phyloP scores from a whole-genome alignment of 2,797 vertebrate species.

The Crax fasciolata region DNA sequence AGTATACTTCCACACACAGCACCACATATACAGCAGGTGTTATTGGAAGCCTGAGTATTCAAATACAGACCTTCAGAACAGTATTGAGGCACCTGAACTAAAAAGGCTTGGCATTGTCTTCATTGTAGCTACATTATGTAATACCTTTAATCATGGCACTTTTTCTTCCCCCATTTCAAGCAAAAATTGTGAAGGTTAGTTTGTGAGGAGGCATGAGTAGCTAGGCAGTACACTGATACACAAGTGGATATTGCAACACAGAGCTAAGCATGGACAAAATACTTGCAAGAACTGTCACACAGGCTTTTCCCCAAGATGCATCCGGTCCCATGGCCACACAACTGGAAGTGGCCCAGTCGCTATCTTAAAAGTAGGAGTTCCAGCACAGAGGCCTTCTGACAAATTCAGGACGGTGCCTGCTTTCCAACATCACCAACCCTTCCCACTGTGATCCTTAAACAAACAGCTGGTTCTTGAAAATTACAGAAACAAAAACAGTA shows the following conservation, averaged over 20 bases:
- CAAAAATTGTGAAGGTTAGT: neutral
- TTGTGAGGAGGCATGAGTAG: rapidly evolving
- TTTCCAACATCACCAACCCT: neutral
- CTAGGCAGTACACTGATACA: neutral
- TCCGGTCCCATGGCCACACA: neutral
- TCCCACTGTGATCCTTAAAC: neutral
- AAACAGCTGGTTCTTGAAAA: neutral
- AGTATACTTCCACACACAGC: neutral
- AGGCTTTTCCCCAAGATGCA: neutral
- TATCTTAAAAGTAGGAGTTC: neutral
- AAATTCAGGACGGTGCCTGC: neutral
- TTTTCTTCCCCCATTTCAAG: neutral
- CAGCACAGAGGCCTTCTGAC: neutral
- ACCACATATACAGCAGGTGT: neutral
- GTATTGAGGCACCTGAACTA: neutral
- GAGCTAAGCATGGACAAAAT: neutral
- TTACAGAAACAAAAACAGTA: neutral
- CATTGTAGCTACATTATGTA: too few relatives aligned
- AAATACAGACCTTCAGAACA: neutral
- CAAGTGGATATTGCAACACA: neutral
- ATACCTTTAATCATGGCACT: neutral
- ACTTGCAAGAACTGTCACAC: neutral
- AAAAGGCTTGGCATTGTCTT: neutral
- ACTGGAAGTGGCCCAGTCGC: neutral
- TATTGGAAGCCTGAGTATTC: neutral